Evolutionary conservation across 1,140 invertebrate species (phyloP).

Genomic region (Pissodes strobi): DNA sequence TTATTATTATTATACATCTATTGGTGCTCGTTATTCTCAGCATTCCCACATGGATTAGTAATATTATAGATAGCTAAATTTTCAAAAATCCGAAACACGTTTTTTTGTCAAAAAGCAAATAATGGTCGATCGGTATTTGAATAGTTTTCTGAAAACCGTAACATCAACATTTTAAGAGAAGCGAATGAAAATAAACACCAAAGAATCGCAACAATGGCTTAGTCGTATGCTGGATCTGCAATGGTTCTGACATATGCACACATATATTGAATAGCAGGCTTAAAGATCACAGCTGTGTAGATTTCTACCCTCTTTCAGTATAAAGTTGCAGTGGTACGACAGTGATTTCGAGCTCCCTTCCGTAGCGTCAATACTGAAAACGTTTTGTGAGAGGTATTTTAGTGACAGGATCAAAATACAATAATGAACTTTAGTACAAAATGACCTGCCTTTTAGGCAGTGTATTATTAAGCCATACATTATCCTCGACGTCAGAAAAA

Average conservation of each 20-base stretch:
- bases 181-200: conserved; percentile 17
- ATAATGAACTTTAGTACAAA: conserved; percentile 56
- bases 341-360: conserved; percentile 11
- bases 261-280: conserved; percentile 24
- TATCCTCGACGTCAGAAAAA: conserved; percentile 51
- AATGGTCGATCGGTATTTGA: not conserved
- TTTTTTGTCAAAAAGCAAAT: not conserved
- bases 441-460: conserved; percentile 57
- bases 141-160: not conserved
- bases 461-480: conserved; percentile 56
- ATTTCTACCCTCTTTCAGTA: conserved; percentile 23
- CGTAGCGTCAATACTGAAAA: conserved; percentile 24
- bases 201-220: conserved; percentile 19
- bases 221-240: conserved; percentile 26
- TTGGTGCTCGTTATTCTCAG: too few species aligned
- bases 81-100: too few species aligned
- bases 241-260: conserved; percentile 35
- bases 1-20: too few species aligned
- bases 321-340: conserved; percentile 13
- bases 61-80: too few species aligned
- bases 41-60: too few species aligned
- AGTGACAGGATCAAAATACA: conserved; percentile 52
- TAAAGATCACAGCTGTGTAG: conserved; percentile 33
- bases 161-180: conserved; percentile 16
- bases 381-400: conserved; percentile 28